phyloP scores from a whole-genome alignment of 64 coral and sea anemone genomes.

The Stichodactyla helianthus region DNA sequence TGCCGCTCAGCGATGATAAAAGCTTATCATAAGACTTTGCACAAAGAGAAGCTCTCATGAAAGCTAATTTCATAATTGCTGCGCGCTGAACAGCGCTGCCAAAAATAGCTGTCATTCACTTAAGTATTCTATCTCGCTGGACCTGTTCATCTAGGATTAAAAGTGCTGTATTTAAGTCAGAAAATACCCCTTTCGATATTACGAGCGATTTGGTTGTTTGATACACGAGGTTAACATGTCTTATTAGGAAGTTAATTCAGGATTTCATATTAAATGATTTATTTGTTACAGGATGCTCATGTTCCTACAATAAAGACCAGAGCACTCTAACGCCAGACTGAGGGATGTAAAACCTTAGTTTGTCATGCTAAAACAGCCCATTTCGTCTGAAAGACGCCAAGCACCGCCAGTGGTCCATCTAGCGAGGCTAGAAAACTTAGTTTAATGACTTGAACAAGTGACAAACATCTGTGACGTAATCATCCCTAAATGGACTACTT shows the following conservation, averaged over 20 bases:
- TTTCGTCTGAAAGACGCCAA: not conserved
- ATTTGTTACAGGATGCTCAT: not conserved
- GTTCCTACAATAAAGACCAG: not conserved
- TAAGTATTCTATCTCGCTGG: not conserved
- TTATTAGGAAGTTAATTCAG: not conserved
- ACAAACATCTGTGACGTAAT: slow-evolving; percentile 9
- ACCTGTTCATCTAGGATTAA: not conserved
- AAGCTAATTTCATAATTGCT: slow-evolving; percentile 7
- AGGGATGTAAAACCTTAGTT: not conserved
- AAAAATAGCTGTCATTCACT: not conserved
- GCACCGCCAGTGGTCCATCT: not conserved
- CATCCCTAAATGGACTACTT: not conserved
- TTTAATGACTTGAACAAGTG: slow-evolving; percentile 2
- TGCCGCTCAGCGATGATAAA: not conserved
- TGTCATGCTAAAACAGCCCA: not conserved
- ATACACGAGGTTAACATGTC: not conserved
- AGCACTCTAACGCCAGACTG: not conserved
- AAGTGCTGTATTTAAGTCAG: not conserved
- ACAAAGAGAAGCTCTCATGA: not conserved
- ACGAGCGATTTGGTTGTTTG: not conserved
- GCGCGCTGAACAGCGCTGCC: not conserved
- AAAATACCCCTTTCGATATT: not conserved
- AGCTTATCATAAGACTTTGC: not conserved
- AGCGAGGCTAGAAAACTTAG: not conserved
- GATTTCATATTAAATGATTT: not conserved